Evolutionary conservation across 2,797 vertebrate genomes (phyloP).

Genomic region (Austrolebias charrua): DNA sequence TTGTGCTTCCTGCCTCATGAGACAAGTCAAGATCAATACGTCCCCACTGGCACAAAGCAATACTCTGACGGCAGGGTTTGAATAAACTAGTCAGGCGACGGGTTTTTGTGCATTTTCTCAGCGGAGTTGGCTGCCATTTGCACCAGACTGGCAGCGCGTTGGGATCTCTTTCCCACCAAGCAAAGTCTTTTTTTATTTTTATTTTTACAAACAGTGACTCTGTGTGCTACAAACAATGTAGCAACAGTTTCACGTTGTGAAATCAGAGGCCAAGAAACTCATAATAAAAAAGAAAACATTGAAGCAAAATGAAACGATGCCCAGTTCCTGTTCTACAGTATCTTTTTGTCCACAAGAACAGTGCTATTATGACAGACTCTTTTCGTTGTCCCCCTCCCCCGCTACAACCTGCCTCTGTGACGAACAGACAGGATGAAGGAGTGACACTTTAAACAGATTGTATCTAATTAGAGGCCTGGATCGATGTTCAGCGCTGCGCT

Average conservation of each 20-base stretch:
- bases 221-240: slow-evolving; percentile 29
- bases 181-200: slow-evolving; percentile 35
- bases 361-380: slow-evolving; percentile 12
- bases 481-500: slow-evolving; percentile 59
- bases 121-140: slow-evolving; percentile 27
- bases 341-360: slow-evolving; percentile 13
- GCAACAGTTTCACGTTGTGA: slow-evolving; percentile 34
- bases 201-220: slow-evolving; percentile 27
- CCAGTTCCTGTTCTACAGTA: slow-evolving; percentile 36
- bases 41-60: slow-evolving; percentile 32
- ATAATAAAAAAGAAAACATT: slow-evolving; percentile 17
- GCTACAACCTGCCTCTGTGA: slow-evolving; percentile 28
- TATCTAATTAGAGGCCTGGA: slow-evolving; percentile 67
- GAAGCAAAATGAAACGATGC: slow-evolving; percentile 33
- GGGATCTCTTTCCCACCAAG: slow-evolving; percentile 34
- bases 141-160: slow-evolving; percentile 19
- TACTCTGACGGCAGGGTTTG: slow-evolving; percentile 7
- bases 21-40: slow-evolving; percentile 4
- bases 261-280: slow-evolving; percentile 7
- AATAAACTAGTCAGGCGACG: slow-evolving; percentile 33
- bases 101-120: slow-evolving; percentile 38
- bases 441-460: slow-evolving; percentile 55
- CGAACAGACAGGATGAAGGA: slow-evolving; percentile 37
- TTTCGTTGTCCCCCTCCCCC: slow-evolving; percentile 29
- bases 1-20: slow-evolving; percentile 1